phyloP scores from a whole-genome alignment of 2,888 invertebrate species.

The Heliconius ismenius region DNA sequence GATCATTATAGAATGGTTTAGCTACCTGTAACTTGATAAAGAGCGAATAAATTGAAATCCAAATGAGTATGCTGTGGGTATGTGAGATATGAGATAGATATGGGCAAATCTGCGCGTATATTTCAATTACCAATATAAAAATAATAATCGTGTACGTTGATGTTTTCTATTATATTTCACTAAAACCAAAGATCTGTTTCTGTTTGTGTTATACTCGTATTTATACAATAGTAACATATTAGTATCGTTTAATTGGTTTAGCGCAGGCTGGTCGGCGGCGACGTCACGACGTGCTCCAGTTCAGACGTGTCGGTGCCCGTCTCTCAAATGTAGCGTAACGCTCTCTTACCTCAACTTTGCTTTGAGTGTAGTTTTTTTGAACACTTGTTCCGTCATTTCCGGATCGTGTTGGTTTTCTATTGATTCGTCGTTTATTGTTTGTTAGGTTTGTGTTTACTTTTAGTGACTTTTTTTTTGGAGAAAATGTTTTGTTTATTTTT shows the following conservation, averaged over 20 bases:
- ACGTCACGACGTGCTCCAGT: conserved; percentile 73
- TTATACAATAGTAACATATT: neutral
- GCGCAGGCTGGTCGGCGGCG: conserved; percentile 47
- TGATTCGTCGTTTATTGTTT: conserved; percentile 27
- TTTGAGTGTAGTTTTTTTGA: conserved; percentile 53
- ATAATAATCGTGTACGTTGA: no score
- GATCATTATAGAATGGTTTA: neutral
- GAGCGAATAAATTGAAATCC: neutral
- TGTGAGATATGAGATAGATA: neutral
- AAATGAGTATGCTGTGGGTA: neutral
- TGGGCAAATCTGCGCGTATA: neutral
- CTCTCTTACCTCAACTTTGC: conserved; percentile 54
- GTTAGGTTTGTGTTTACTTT: conserved; percentile 4
- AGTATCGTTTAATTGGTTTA: conserved; percentile 30
- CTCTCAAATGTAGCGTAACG: conserved; percentile 58
- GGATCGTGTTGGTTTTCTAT: conserved; percentile 45
- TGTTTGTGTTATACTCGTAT: neutral
- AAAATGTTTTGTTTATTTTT: neutral
- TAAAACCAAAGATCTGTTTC: neutral
- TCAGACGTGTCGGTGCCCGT: conserved; percentile 63
- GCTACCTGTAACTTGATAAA: neutral
- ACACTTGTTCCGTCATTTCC: conserved; percentile 54
- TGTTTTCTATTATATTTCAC: no score
- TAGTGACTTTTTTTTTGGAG: neutral
- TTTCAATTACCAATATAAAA: neutral